Conservation (phyloP, 2,888 invertebrate genomes). For the Leptopterna dolabrata region DNA sequence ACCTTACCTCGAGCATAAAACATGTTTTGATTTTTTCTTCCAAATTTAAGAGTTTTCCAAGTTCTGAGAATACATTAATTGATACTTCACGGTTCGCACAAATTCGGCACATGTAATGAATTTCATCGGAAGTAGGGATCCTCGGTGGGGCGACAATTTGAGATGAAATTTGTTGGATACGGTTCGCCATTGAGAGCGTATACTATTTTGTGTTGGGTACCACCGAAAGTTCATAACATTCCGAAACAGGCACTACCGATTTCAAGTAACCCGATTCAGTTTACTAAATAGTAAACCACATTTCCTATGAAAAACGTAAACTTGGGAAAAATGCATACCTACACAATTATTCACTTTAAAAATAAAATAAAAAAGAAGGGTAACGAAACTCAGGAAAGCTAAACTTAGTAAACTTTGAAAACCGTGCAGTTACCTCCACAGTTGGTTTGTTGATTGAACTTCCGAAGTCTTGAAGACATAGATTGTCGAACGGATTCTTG, state of each 20-base stretch:
- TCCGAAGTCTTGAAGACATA: too few relatives aligned
- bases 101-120: constrained; percentile 39
- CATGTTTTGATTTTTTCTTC: constrained; percentile 35
- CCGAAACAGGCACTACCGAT: not conserved
- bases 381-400: too few relatives aligned
- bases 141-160: constrained; percentile 28
- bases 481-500: too few relatives aligned
- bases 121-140: constrained; percentile 9
- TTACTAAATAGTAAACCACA: not conserved
- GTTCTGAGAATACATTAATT: constrained; percentile 33
- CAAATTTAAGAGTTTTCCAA: constrained; percentile 39
- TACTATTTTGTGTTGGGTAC: not conserved
- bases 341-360: too few relatives aligned
- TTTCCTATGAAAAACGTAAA: not conserved
- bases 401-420: too few relatives aligned
- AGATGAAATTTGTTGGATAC: constrained; percentile 38
- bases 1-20: constrained; percentile 34
- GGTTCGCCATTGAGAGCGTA: not conserved
- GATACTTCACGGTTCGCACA: constrained; percentile 33
- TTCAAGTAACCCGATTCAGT: not conserved
- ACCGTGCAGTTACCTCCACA: too few relatives aligned
- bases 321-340: not conserved
- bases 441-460: too few relatives aligned
- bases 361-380: too few relatives aligned
- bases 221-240: not conserved